Evolutionary conservation across 2,888 invertebrate genomes (phyloP).

Genomic region (Gasteruption jaculator): DNA sequence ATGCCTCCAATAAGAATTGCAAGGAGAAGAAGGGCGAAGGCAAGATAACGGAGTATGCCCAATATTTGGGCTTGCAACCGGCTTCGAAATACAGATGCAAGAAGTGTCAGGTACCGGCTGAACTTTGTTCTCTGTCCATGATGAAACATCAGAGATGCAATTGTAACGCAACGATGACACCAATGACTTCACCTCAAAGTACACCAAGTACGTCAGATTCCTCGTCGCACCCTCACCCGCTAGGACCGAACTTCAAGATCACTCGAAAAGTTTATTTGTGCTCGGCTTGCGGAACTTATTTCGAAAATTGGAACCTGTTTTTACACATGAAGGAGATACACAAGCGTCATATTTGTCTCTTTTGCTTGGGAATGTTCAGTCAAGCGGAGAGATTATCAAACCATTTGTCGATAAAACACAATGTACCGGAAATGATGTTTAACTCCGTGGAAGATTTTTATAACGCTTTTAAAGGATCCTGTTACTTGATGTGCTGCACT

Average conservation of each 20-base stretch:
- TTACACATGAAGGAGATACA: slow-evolving; percentile 81
- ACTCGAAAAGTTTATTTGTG: slow-evolving; percentile 78
- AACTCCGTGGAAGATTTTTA: slow-evolving; percentile 66
- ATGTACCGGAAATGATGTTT: slow-evolving; percentile 68
- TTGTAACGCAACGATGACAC: slow-evolving; percentile 52
- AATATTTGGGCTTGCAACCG: slow-evolving; percentile 66
- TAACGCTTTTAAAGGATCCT: slow-evolving; percentile 62
- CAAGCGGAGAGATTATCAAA: slow-evolving; percentile 73
- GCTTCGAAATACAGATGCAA: slow-evolving; percentile 64
- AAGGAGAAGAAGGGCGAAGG: slow-evolving; percentile 30
- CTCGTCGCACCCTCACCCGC: slow-evolving; percentile 44
- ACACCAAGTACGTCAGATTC: slow-evolving; percentile 48
- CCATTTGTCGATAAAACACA: slow-evolving; percentile 75
- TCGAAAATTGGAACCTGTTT: slow-evolving; percentile 83
- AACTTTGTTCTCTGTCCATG: slow-evolving; percentile 63
- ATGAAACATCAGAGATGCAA: slow-evolving; percentile 67
- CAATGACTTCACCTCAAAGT: slow-evolving; percentile 39
- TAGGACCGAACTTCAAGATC: slow-evolving; percentile 57
- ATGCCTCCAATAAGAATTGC: slow-evolving; percentile 22
- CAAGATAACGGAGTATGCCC: slow-evolving; percentile 61
- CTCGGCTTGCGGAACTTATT: slow-evolving; percentile 77
- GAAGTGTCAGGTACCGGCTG: slow-evolving; percentile 64
- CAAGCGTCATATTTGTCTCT: slow-evolving; percentile 75
- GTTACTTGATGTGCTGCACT: slow-evolving; percentile 75
- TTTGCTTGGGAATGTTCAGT: slow-evolving; percentile 79